These are phyloP conservation scores for Echinops telfairi DNA, from an alignment of 2,113 vertebrate genomes.

Conservation along the genomic window DNA sequence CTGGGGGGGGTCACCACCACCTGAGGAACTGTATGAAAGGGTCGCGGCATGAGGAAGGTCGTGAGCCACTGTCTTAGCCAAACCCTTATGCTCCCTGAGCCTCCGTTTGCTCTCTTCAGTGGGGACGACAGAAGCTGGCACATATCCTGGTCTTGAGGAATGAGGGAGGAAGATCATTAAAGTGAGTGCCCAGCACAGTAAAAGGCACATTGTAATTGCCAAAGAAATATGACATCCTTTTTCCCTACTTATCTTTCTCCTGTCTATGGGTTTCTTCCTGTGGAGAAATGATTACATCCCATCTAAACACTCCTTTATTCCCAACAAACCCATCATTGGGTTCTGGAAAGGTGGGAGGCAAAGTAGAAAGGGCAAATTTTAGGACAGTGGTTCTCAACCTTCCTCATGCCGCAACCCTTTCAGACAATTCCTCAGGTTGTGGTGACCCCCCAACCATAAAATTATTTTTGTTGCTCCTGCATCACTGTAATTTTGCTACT, in stretches of 20 bases:
- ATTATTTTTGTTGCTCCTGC: no score
- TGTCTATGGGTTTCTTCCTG: neutral
- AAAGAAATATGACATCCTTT: constrained; percentile 26
- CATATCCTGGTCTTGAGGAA: neutral
- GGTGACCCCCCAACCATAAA: no score
- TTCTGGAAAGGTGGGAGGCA: neutral
- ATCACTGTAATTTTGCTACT: no score
- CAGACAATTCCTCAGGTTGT: no score
- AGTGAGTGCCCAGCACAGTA: neutral
- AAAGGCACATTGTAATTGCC: neutral
- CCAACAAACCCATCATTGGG: neutral
- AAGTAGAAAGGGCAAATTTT: neutral
- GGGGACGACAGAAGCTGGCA: neutral
- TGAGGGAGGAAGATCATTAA: neutral
- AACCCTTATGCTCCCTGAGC: neutral
- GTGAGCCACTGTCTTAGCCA: no score
- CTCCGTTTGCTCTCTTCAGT: neutral
- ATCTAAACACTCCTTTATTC: constrained; percentile 21
- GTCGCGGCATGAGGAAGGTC: no score
- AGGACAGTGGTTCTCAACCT: no score
- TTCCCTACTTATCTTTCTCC: neutral
- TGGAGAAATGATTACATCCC: neutral
- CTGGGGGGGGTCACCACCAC: no score
- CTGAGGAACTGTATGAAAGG: no score
- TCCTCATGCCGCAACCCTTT: no score